Evolutionary conservation across 2,113 vertebrate species (phyloP).

Genomic region (Myotis yumanensis): DNA sequence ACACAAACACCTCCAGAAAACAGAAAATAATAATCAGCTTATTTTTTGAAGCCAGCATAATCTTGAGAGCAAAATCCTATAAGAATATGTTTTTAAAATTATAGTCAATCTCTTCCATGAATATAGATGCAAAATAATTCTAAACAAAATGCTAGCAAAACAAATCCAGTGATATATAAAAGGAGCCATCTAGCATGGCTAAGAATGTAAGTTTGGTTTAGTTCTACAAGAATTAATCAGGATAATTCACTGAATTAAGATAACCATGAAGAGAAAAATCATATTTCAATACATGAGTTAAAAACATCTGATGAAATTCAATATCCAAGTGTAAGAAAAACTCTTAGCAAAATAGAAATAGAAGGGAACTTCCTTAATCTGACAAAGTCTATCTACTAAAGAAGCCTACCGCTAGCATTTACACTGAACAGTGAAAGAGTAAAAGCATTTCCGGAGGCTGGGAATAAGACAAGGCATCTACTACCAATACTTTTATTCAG

Average conservation of each 20-base stretch:
- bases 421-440: background rate
- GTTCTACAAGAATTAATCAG: background rate
- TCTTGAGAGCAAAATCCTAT: background rate
- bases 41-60: constrained; percentile 19
- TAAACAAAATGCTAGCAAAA: constrained; percentile 3
- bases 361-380: background rate
- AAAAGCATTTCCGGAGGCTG: background rate
- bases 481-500: background rate
- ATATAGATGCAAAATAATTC: background rate
- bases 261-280: background rate
- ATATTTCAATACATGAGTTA: background rate
- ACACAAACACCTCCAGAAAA: background rate
- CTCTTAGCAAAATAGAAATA: constrained; percentile 5
- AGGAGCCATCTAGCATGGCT: background rate
- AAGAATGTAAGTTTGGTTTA: background rate
- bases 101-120: background rate
- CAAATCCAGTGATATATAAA: background rate
- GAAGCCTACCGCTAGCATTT: background rate
- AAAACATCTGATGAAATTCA: constrained; percentile 3
- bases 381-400: background rate
- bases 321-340: background rate
- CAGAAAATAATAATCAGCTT: background rate
- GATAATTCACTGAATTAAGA: background rate
- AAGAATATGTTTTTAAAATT: background rate
- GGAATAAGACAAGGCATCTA: background rate